Conservation (phyloP, 1,140 invertebrate species). For the Mamestra configurata region DNA sequence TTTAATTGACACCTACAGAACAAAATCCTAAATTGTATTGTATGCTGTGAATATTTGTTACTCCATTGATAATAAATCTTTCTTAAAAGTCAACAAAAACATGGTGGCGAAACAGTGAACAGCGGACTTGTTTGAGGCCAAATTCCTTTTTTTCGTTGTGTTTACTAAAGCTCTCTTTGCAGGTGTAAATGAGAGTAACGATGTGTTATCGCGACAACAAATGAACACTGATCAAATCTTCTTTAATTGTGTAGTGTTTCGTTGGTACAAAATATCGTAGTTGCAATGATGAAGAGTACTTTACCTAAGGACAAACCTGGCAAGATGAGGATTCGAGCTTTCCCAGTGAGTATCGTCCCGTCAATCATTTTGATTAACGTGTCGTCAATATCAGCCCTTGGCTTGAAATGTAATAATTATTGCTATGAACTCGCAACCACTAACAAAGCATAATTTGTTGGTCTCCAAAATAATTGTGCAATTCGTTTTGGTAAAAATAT, state of each 20-base stretch:
- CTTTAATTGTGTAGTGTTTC: slow-evolving; percentile 67
- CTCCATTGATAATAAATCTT: background rate
- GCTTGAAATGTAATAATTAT: background rate
- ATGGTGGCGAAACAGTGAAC: background rate
- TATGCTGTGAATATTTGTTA: background rate
- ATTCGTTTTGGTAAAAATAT: background rate
- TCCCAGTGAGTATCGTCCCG: slow-evolving; percentile 93
- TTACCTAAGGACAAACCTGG: slow-evolving; percentile 95
- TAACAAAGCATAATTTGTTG: background rate
- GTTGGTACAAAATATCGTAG: slow-evolving; percentile 66
- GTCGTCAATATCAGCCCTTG: background rate
- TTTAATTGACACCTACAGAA: slow-evolving; percentile 42
- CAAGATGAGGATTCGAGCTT: slow-evolving; percentile 99
- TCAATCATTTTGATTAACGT: slow-evolving; percentile 7
- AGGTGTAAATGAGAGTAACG: slow-evolving; percentile 79
- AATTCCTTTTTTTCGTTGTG: slow-evolving; percentile 38
- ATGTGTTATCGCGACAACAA: slow-evolving; percentile 79
- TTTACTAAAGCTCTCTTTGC: slow-evolving; percentile 66
- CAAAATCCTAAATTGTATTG: slow-evolving; percentile 10
- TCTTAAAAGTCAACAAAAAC: background rate
- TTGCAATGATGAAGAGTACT: slow-evolving; percentile 92
- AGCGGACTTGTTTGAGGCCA: slow-evolving; percentile 23
- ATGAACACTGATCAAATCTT: slow-evolving; percentile 70
- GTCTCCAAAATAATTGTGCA: background rate
- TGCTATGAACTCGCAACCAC: background rate